phyloP scores from a whole-genome alignment of 2,113 vertebrate genomes.

The Drymodes brunneopygia region DNA sequence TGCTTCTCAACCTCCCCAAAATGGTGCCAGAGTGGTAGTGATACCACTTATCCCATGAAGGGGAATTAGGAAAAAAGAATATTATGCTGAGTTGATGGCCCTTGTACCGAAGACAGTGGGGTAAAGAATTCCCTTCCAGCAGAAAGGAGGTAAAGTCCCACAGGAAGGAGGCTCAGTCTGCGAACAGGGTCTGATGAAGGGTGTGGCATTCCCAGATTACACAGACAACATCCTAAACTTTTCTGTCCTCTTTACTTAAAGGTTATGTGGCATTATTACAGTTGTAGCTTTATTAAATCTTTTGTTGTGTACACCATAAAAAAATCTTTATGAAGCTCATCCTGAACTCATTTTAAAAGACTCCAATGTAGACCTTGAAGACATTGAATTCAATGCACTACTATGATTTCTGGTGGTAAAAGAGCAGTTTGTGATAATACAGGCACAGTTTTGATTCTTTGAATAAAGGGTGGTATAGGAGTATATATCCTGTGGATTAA shows the following conservation, averaged over 20 bases:
- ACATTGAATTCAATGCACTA: neutral
- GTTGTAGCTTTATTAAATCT: neutral
- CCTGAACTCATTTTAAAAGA: neutral
- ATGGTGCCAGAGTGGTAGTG: neutral
- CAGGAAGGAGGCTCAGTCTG: neutral
- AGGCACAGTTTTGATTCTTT: neutral
- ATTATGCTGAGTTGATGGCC: neutral
- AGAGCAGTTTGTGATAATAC: neutral
- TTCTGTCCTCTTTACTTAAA: neutral
- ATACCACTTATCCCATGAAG: neutral
- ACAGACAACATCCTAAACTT: neutral
- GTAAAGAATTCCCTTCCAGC: neutral
- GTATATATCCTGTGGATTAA: neutral
- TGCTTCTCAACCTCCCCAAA: neutral
- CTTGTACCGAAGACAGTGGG: neutral
- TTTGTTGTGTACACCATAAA: neutral
- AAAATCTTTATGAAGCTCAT: neutral
- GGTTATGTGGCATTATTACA: neutral
- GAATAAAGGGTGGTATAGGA: neutral
- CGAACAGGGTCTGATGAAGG: neutral
- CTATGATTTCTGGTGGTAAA: neutral
- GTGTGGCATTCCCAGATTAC: neutral
- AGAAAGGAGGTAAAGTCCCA: neutral
- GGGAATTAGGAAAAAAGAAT: neutral
- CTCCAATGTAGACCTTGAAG: neutral